Evolutionary conservation across 2,888 invertebrate genomes (phyloP).

Genomic region (Caenorhabditis becei): DNA sequence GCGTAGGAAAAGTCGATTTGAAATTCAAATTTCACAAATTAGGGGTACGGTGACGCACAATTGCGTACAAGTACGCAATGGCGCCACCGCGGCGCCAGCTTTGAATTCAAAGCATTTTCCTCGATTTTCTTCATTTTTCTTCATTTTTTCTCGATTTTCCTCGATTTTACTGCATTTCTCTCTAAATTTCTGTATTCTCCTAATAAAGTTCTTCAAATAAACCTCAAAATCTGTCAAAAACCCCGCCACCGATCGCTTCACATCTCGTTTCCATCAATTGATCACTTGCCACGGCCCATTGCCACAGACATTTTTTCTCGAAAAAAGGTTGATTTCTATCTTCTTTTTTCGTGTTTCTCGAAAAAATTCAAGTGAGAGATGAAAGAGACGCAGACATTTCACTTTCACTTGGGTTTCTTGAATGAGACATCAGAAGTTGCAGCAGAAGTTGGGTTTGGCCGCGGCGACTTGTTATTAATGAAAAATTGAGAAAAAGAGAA

Average conservation of each 20-base stretch:
- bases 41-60: slow-evolving; percentile 33
- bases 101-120: slow-evolving; percentile 23
- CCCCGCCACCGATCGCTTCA: too few species aligned
- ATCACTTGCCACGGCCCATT: neutral
- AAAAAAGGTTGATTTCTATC: slow-evolving; percentile 30
- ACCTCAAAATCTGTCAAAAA: neutral
- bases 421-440: slow-evolving; percentile 31
- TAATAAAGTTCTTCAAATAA: neutral
- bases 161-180: neutral
- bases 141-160: slow-evolving; percentile 6
- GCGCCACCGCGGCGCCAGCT: slow-evolving; percentile 34
- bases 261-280: neutral
- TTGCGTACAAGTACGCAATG: slow-evolving; percentile 32
- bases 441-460: neutral
- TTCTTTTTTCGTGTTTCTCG: slow-evolving; percentile 16
- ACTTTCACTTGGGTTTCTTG: slow-evolving; percentile 39
- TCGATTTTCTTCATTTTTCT: neutral
- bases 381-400: slow-evolving; percentile 7
- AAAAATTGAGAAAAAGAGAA: slow-evolving; percentile 1
- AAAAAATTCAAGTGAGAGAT: slow-evolving; percentile 4
- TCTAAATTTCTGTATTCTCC: neutral
- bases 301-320: slow-evolving; percentile 19
- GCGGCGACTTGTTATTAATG: slow-evolving; percentile 33
- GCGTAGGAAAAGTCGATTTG: slow-evolving; percentile 2
- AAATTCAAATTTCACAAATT: slow-evolving; percentile 8